These are phyloP conservation scores for Pangasius krempfi DNA, from an alignment of 2,797 vertebrate genomes.

Conservation along the genomic window DNA sequence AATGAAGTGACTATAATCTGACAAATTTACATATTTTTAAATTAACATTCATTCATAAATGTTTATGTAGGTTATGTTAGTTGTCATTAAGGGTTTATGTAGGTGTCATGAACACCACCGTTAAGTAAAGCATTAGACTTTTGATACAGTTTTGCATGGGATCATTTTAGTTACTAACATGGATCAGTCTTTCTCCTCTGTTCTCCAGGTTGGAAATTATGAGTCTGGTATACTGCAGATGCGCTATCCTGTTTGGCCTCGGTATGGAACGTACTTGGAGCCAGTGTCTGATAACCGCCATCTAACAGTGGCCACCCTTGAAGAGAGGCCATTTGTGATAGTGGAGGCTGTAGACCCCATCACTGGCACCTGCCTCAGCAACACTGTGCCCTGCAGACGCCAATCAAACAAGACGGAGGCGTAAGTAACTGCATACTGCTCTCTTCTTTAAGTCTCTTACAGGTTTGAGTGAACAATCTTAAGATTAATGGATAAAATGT, in stretches of 20 bases:
- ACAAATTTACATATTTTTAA: not conserved
- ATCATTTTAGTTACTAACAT: not conserved
- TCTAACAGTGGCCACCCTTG: conserved; percentile 93
- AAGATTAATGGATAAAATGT: too few species aligned
- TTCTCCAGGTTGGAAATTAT: conserved; percentile 87
- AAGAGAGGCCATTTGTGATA: conserved; percentile 95
- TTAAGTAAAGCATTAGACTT: not conserved
- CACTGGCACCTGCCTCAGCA: conserved; percentile 91
- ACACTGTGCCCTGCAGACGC: conserved; percentile 93
- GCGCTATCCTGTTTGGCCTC: conserved; percentile 97
- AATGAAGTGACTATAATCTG: not conserved
- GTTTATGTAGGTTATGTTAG: not conserved
- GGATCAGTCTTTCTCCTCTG: not conserved
- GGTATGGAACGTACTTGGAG: conserved; percentile 88
- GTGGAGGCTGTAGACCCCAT: conserved; percentile 90
- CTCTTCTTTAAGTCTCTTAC: not conserved
- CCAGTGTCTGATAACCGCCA: conserved; percentile 90
- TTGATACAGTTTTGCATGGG: not conserved
- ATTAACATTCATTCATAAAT: not conserved
- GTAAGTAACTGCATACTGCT: conserved; percentile 62
- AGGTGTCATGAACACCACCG: not conserved
- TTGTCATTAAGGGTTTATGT: not conserved
- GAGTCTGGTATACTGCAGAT: conserved; percentile 90
- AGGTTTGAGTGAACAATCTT: not conserved
- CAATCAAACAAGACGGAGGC: conserved; percentile 87